Base-by-base conservation (phyloP, 2,113 vertebrate genomes). In the Picathartes gymnocephalus region DNA sequence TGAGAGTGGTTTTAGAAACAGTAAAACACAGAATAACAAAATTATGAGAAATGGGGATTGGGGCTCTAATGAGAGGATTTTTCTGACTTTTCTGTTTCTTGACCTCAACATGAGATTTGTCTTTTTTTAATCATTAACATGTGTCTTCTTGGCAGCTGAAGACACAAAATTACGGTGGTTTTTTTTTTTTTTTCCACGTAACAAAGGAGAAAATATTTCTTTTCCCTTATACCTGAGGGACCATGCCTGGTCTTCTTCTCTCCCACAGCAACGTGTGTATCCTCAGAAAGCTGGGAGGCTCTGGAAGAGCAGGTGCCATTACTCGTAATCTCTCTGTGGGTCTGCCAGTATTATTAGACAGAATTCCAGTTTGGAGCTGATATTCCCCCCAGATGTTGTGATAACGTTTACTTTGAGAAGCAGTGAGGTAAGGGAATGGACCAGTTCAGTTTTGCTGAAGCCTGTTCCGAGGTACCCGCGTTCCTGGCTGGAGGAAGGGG, bases 1-100 rank as follows among this genome's bases (percentile, higher is more conserved):
- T 51, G 62, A 88, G 56, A 35, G 15, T 1, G 12, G 17, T n/a
- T 84, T 95, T 90, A 53, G 28, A 17, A 85, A 47, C 10, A 30
- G 30, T 64, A 39, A 84, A 77, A 22, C 13, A 19, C 9, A 50
- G 40, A 51, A 50, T 50, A 30, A 51, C 11, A 24, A 30, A 64
- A 74, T 8, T 18, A 35, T 33, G 42, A 74, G 24, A 17, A 88
- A 87, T 50, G 57, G 27, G 13, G 33, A 24, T 60, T 53, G 35
- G n/a, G 35, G 15, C 66, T 82, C 30, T 84, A 80, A 73, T 70
- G 47, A 77, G 68, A 74, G 23, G 31, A 23, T 92, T 84, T 84
- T 86, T 30, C 51, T 94, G 82, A 83, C 68, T 73, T 71, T 90
- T 90, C 65, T 91, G 12, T 54, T 91, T 53, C n/a, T 71, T 88